Evolutionary conservation across 2,888 invertebrate genomes (phyloP).

Genomic region (Trachelus troglodyta): DNA sequence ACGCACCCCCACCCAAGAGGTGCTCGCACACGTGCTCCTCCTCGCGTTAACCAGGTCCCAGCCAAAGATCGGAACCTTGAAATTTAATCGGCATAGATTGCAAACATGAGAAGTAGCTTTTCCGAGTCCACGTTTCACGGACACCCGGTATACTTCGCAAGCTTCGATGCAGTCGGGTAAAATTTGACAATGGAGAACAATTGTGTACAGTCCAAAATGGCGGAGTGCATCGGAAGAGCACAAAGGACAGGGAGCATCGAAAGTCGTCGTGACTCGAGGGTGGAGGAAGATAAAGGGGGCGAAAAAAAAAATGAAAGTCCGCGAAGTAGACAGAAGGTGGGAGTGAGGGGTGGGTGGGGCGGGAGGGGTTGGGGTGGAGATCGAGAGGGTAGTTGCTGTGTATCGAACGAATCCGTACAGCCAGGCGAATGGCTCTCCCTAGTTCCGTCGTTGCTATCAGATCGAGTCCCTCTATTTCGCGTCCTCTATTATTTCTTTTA

Average conservation of each 20-base stretch:
- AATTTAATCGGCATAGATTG: too few species aligned
- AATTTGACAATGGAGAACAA: not conserved
- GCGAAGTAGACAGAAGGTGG: slow-evolving; percentile 16
- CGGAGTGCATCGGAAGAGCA: not conserved
- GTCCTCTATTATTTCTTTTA: slow-evolving; percentile 66
- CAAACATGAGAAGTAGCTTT: not conserved
- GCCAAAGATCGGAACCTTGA: not conserved
- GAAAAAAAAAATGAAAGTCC: not conserved
- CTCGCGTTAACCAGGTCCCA: not conserved
- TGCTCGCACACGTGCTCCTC: not conserved
- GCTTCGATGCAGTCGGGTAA: not conserved
- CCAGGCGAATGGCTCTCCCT: slow-evolving; percentile 10
- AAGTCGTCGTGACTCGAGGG: not conserved
- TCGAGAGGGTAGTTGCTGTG: slow-evolving; percentile 22
- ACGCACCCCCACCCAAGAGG: too few species aligned
- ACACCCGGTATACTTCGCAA: not conserved
- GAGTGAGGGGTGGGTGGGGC: not conserved
- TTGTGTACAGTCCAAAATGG: not conserved
- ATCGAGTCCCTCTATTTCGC: slow-evolving; percentile 62
- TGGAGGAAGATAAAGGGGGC: not conserved
- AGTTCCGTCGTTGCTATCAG: slow-evolving; percentile 47
- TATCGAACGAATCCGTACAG: slow-evolving; percentile 42
- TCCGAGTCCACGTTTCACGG: not conserved
- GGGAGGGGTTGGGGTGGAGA: not conserved
- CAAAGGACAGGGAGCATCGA: not conserved